Conservation (phyloP, 2,797 vertebrate genomes). For the Micropoecilia bifurca region DNA sequence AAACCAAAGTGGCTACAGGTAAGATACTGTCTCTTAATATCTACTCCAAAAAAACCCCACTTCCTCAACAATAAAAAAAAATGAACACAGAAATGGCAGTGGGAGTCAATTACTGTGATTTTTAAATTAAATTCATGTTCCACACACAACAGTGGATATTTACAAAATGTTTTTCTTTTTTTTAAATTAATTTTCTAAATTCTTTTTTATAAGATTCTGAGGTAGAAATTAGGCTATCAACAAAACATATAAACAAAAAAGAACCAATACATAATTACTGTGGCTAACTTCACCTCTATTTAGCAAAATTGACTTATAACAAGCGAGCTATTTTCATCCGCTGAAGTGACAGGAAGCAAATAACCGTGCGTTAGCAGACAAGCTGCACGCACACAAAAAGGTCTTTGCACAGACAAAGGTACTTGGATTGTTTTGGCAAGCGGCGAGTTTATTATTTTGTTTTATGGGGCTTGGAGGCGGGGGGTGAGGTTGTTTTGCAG, state of each 20-base stretch:
- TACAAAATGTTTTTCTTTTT: not conserved
- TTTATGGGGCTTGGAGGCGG: conserved; percentile 74
- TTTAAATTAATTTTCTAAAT: not conserved
- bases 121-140: not conserved
- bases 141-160: not conserved
- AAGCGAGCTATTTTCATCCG: conserved; percentile 63
- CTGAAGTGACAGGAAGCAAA: conserved; percentile 68
- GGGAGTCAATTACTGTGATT: not conserved
- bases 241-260: not conserved
- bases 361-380: conserved; percentile 58
- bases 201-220: not conserved
- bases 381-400: conserved; percentile 62
- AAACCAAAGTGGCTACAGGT: not conserved
- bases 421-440: conserved; percentile 75
- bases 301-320: conserved; percentile 17
- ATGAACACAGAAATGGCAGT: not conserved
- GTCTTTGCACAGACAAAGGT: conserved; percentile 70
- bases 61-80: not conserved
- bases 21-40: not conserved
- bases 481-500: conserved; percentile 72
- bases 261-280: not conserved
- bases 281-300: not conserved
- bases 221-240: not conserved
- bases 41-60: not conserved
- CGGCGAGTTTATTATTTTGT: conserved; percentile 82